Evolutionary conservation across 2,113 vertebrate genomes (phyloP).

Genomic region (Conger conger): DNA sequence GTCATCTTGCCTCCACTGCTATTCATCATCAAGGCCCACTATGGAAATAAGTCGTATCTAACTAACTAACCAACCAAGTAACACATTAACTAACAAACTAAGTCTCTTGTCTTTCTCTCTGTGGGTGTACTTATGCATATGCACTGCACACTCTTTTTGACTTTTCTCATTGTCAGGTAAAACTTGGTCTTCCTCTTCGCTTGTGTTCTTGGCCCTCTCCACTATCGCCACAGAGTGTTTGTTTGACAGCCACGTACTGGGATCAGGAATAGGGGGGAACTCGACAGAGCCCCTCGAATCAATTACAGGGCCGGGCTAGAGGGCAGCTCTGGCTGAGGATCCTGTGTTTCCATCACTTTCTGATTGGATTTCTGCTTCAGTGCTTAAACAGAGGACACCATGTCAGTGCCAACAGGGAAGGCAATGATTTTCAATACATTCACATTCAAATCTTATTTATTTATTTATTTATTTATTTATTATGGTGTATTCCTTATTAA

Average conservation of each 20-base stretch:
- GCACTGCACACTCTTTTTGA: background rate
- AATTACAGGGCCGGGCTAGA: slow-evolving; percentile 12
- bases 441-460: slow-evolving; percentile 14
- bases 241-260: slow-evolving; percentile 20
- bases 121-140: background rate
- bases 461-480: slow-evolving; percentile 6
- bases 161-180: slow-evolving; percentile 2
- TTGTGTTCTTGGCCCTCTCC: slow-evolving; percentile 17
- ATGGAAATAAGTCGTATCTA: too few relatives aligned
- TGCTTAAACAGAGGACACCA: slow-evolving; percentile 28
- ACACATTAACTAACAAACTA: too few relatives aligned
- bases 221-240: slow-evolving; percentile 23
- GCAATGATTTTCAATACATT: slow-evolving; percentile 32
- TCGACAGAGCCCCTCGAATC: slow-evolving; percentile 27
- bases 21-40: too few relatives aligned
- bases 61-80: too few relatives aligned
- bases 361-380: slow-evolving; percentile 37
- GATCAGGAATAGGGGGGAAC: slow-evolving; percentile 20
- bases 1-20: too few relatives aligned
- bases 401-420: slow-evolving; percentile 19
- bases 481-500: slow-evolving; percentile 5
- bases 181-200: background rate
- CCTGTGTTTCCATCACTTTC: slow-evolving; percentile 31
- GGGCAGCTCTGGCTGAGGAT: slow-evolving; percentile 14
- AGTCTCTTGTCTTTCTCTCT: too few relatives aligned